Evolutionary conservation across 2,113 vertebrate species (phyloP).

Genomic region (Odobenus rosmarus): DNA sequence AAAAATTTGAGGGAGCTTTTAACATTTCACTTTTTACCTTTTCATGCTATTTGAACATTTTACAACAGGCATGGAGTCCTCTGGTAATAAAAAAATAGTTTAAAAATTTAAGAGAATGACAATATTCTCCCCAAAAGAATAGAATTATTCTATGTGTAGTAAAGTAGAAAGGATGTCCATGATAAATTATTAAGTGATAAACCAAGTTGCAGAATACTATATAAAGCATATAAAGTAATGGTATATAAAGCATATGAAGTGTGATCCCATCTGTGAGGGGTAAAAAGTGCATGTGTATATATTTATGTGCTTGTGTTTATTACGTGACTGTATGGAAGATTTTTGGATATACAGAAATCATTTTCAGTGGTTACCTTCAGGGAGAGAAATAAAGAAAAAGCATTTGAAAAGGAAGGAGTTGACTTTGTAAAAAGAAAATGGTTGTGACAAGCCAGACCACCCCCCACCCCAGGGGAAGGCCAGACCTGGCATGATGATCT

Average conservation of each 20-base stretch:
- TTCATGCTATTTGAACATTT: not conserved
- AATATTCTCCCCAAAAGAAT: not conserved
- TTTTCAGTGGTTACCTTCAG: not conserved
- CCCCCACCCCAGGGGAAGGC: not conserved
- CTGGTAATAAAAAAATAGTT: not conserved
- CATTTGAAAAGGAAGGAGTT: not conserved
- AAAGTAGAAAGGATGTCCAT: not conserved
- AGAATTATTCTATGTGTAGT: not conserved
- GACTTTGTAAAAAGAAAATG: not conserved
- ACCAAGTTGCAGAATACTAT: not conserved
- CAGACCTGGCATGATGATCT: constrained; percentile 98
- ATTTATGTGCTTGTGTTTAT: not conserved
- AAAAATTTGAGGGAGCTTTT: not conserved
- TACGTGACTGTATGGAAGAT: not conserved
- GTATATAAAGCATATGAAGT: not conserved
- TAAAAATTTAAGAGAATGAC: constrained; percentile 31
- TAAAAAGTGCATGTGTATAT: rapidly evolving
- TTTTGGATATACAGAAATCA: not conserved
- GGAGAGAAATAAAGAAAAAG: not conserved
- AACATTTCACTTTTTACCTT: not conserved
- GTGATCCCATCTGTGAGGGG: not conserved
- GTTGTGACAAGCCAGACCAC: not conserved
- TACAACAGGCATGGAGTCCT: not conserved
- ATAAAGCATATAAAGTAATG: not conserved
- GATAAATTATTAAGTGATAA: constrained; percentile 37